Conservation (phyloP, 2,888 invertebrate species). For the Hipparchia sbordonii region DNA sequence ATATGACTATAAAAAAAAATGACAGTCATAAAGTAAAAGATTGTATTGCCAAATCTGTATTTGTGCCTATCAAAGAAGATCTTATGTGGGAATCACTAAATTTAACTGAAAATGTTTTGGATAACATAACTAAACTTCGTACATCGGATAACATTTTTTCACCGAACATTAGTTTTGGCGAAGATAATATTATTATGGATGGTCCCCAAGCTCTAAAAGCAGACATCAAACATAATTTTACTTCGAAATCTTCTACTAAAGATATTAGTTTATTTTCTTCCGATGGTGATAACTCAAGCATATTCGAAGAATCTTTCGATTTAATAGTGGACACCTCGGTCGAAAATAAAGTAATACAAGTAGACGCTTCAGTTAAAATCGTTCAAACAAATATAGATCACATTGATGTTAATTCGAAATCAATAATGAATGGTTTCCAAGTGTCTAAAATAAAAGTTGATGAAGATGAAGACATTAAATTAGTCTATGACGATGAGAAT, state of each 20-base stretch:
- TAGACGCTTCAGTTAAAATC: slow-evolving; percentile 40
- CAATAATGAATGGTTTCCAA: slow-evolving; percentile 63
- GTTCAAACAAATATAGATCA: slow-evolving; percentile 36
- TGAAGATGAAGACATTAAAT: slow-evolving; percentile 67
- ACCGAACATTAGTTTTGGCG: slow-evolving; percentile 68
- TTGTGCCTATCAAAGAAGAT: slow-evolving; percentile 50
- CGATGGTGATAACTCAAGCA: slow-evolving; percentile 77
- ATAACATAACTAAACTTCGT: slow-evolving; percentile 59
- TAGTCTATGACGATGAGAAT: slow-evolving; percentile 66
- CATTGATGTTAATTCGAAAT: slow-evolving; percentile 54
- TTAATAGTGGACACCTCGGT: slow-evolving; percentile 74
- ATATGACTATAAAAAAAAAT: neutral
- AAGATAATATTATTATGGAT: slow-evolving; percentile 48
- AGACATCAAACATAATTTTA: slow-evolving; percentile 43
- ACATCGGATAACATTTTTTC: slow-evolving; percentile 58
- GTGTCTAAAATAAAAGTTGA: slow-evolving; percentile 56
- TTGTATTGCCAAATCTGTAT: neutral
- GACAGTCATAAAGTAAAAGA: neutral
- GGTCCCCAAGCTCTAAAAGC: neutral
- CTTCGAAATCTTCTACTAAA: slow-evolving; percentile 53
- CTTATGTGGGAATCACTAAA: slow-evolving; percentile 69
- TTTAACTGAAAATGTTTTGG: slow-evolving; percentile 60
- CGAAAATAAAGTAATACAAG: slow-evolving; percentile 55
- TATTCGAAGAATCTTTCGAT: slow-evolving; percentile 83
- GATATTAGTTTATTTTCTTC: slow-evolving; percentile 73